These are phyloP conservation scores for Marmota monax DNA, from an alignment of 2,113 vertebrate genomes.

Conservation along the genomic window DNA sequence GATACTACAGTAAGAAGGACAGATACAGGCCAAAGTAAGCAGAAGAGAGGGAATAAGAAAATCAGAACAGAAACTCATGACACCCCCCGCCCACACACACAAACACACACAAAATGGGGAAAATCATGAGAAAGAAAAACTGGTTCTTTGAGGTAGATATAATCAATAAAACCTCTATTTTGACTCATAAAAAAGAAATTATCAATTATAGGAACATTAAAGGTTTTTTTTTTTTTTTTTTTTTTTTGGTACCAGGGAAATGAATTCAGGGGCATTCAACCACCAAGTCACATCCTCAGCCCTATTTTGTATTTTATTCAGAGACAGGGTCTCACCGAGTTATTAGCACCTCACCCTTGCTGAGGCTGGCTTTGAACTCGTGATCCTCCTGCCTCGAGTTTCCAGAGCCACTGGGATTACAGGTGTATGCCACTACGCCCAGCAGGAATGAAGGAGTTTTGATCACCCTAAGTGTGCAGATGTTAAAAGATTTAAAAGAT, in stretches of 20 bases:
- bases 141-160: background rate
- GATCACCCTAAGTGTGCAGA: background rate
- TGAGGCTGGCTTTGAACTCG: too few relatives aligned
- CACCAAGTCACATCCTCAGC: too few relatives aligned
- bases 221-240: too few relatives aligned
- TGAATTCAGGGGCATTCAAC: too few relatives aligned
- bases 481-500: background rate
- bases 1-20: background rate
- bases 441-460: background rate
- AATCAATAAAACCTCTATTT: background rate
- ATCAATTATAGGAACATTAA: background rate
- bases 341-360: too few relatives aligned
- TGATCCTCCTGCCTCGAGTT: too few relatives aligned
- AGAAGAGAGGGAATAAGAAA: background rate
- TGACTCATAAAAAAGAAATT: background rate
- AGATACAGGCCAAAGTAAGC: background rate
- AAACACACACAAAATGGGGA: background rate
- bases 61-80: background rate
- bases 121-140: conserved; percentile 14
- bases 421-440: too few relatives aligned
- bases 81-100: too few relatives aligned
- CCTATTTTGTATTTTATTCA: too few relatives aligned
- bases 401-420: too few relatives aligned
- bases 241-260: too few relatives aligned
- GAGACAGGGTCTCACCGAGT: too few relatives aligned